A percentile compares a stretch with the other conserved stretches of the same genome.
Conservation (phyloP, 2,113 vertebrate species). For the Mesocricetus auratus region DNA sequence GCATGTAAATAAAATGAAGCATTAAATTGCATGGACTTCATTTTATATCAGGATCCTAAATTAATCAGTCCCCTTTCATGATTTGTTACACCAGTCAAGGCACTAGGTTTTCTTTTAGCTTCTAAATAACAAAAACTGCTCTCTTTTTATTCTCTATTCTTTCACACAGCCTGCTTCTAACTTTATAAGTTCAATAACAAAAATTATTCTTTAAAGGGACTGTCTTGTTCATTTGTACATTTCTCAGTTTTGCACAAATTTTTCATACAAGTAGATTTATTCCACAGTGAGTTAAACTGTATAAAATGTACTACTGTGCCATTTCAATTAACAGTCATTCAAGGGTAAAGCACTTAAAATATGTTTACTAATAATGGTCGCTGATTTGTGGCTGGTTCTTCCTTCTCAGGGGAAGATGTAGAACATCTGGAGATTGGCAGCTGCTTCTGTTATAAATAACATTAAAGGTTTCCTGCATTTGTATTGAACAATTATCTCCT, state of each 20-base stretch:
- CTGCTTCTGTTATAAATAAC: constrained; percentile 53
- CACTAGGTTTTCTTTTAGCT: constrained; percentile 18
- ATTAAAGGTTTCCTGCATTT: constrained; percentile 43
- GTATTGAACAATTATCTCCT: constrained; percentile 48
- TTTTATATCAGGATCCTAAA: background rate
- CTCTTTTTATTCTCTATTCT: background rate
- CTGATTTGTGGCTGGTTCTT: constrained; percentile 27
- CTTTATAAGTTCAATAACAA: background rate
- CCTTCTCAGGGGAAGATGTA: constrained; percentile 34
- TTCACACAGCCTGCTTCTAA: background rate
- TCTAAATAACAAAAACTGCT: background rate
- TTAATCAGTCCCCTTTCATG: background rate
- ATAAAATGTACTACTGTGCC: background rate
- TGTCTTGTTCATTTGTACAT: background rate
- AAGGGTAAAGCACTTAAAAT: constrained; percentile 1
- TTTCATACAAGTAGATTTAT: background rate
- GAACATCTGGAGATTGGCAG: constrained; percentile 64
- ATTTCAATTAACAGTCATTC: constrained; percentile 61
- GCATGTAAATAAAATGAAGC: background rate
- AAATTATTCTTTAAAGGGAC: constrained; percentile 23
- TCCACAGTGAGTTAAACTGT: background rate
- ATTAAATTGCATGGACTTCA: background rate
- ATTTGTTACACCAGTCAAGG: background rate
- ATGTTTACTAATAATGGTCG: constrained; percentile 52
- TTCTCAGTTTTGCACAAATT: background rate